phyloP scores from a whole-genome alignment of 2,113 vertebrate genomes.

The Thomomys bottae region DNA sequence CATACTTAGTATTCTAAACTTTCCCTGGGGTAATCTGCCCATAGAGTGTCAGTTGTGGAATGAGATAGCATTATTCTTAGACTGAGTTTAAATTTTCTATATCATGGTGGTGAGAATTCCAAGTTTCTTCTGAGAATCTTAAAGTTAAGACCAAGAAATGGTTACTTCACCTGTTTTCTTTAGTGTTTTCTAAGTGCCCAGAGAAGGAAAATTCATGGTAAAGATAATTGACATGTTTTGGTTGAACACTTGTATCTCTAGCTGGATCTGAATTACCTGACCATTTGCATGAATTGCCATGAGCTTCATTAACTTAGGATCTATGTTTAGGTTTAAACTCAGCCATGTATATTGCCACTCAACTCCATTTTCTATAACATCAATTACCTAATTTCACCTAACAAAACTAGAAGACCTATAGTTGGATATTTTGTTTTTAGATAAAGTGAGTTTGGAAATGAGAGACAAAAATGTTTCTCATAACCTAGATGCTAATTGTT shows the following conservation, averaged over 20 bases:
- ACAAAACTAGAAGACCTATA: not conserved
- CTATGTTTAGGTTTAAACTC: slow-evolving; percentile 25
- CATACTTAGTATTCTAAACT: slow-evolving; percentile 17
- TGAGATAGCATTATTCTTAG: slow-evolving; percentile 56
- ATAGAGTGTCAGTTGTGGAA: slow-evolving; percentile 13
- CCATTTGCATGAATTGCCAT: not conserved
- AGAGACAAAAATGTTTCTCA: slow-evolving; percentile 12
- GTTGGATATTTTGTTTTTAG: not conserved
- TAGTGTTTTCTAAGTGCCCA: slow-evolving; percentile 25
- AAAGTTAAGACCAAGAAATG: not conserved
- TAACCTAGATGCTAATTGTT: not conserved
- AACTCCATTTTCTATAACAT: not conserved
- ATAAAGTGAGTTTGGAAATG: slow-evolving; percentile 2
- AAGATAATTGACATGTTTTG: not conserved
- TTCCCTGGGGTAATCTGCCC: not conserved
- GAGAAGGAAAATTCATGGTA: slow-evolving; percentile 27
- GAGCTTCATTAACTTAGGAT: not conserved
- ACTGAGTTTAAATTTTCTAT: slow-evolving; percentile 46
- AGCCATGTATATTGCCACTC: not conserved
- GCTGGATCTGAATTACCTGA: not conserved
- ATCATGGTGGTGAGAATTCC: not conserved
- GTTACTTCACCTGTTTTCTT: not conserved
- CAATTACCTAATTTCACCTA: not conserved
- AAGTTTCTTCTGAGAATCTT: slow-evolving; percentile 33
- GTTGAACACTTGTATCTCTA: not conserved